Evolutionary conservation across 2,888 invertebrate genomes (phyloP).

Genomic region (Ganaspis brasiliensis): DNA sequence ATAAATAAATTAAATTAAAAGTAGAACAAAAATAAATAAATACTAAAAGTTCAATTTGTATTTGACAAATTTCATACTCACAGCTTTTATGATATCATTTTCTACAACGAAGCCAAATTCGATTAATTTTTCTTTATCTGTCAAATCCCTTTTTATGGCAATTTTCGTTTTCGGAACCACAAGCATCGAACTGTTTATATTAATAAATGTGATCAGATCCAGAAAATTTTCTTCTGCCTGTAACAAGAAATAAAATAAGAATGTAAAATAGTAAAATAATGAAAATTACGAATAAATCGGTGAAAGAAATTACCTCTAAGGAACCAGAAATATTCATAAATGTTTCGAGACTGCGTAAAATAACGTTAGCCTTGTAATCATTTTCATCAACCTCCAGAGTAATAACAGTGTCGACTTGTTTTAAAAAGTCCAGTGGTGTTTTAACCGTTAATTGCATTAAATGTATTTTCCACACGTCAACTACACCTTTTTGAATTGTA

Average conservation of each 20-base stretch:
- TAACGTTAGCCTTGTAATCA: constrained; percentile 82
- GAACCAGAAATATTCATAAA: constrained; percentile 82
- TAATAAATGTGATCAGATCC: constrained; percentile 84
- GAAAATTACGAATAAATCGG: no score
- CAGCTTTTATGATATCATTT: constrained; percentile 58
- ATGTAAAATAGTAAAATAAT: no score
- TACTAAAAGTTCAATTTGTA: constrained; percentile 35
- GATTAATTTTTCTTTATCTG: constrained; percentile 84
- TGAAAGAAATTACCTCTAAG: constrained; percentile 81
- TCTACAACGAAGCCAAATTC: constrained; percentile 84
- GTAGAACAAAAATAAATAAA: constrained; percentile 20
- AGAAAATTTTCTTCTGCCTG: constrained; percentile 85
- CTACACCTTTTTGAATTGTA: constrained; percentile 78
- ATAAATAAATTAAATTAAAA: no score
- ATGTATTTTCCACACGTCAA: constrained; percentile 79
- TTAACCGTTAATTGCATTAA: constrained; percentile 81
- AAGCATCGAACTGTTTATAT: constrained; percentile 85
- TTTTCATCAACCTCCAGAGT: constrained; percentile 81
- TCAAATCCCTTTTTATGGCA: constrained; percentile 87
- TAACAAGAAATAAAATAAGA: constrained; percentile 62
- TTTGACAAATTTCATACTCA: constrained; percentile 55
- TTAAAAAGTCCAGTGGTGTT: constrained; percentile 82
- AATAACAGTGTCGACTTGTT: constrained; percentile 80
- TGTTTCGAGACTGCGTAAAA: constrained; percentile 81
- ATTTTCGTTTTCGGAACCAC: constrained; percentile 86